Conservation (phyloP, 2,797 vertebrate species). For the Pelochelys cantorii region DNA sequence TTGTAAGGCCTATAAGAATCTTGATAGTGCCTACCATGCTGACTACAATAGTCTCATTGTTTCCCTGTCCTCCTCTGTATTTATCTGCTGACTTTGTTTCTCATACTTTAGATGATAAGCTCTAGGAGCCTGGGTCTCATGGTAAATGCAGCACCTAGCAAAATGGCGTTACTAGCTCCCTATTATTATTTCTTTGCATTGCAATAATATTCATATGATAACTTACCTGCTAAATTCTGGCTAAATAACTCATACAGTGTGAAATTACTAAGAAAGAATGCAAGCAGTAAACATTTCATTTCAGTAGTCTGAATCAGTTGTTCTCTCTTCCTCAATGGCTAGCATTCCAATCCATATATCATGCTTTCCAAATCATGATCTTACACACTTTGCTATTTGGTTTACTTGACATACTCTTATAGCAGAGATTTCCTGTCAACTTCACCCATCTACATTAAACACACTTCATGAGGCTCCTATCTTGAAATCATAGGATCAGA, state of each 20-base stretch:
- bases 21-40: not conserved
- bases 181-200: not conserved
- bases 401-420: not conserved
- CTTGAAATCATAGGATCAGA: too few relatives aligned
- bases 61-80: not conserved
- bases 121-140: not conserved
- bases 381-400: not conserved
- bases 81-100: accelerated
- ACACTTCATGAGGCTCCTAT: not conserved
- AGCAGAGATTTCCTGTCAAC: not conserved
- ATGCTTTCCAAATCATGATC: not conserved
- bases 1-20: not conserved
- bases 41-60: not conserved
- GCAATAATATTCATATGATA: not conserved
- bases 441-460: not conserved
- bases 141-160: not conserved
- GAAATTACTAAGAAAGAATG: not conserved
- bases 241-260: not conserved
- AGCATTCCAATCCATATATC: not conserved
- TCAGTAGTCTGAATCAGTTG: not conserved
- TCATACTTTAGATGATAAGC: not conserved
- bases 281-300: not conserved
- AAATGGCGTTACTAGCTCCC: not conserved
- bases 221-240: not conserved
- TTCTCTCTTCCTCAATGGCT: not conserved